Percentiles rank a stretch among this genome's conserved stretches.
Conservation (phyloP, 2,888 invertebrate genomes). For the Ormyrus pomaceus region DNA sequence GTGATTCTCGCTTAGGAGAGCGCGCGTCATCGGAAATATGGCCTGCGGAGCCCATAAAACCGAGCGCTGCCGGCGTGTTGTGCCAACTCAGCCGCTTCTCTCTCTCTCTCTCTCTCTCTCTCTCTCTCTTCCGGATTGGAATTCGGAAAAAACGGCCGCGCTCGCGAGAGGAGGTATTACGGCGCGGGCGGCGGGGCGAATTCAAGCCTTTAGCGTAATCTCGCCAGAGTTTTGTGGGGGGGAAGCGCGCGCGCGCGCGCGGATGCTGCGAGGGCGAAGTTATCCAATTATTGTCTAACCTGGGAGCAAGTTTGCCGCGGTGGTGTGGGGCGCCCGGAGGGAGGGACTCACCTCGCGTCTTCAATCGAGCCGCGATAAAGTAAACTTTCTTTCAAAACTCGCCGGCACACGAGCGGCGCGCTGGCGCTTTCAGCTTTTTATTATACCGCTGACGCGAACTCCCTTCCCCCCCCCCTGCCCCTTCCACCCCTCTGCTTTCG, state of each 20-base stretch:
- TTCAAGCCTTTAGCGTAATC: conserved; percentile 68
- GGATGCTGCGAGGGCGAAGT: conserved; percentile 70
- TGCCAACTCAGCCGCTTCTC: conserved; percentile 71
- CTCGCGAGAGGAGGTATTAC: not conserved
- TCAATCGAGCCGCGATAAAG: conserved; percentile 70
- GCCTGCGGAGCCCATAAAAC: conserved; percentile 69
- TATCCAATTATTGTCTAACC: conserved; percentile 76
- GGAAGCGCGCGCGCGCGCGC: conserved; percentile 49
- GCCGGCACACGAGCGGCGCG: conserved; percentile 26
- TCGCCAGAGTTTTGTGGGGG: conserved; percentile 56
- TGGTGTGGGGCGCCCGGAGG: conserved; percentile 54
- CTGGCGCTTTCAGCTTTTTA: not conserved
- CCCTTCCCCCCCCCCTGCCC: not conserved
- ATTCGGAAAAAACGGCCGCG: conserved; percentile 8
- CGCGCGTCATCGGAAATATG: conserved; percentile 63
- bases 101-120: conserved; percentile 4
- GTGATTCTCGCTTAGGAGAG: conserved; percentile 8
- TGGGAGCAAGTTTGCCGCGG: conserved; percentile 68
- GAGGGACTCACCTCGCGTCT: conserved; percentile 56
- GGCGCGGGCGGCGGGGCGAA: conserved; percentile 51
- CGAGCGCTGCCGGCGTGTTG: conserved; percentile 72
- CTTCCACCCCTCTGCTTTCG: not conserved
- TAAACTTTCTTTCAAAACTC: conserved; percentile 73
- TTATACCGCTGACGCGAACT: conserved; percentile 28
- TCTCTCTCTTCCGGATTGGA: conserved; percentile 46